A percentile compares a stretch with the other conserved stretches of the same genome.
These are phyloP conservation scores for Patella vulgata DNA, from an alignment of 1,140 invertebrate species.

Conservation along the genomic window DNA sequence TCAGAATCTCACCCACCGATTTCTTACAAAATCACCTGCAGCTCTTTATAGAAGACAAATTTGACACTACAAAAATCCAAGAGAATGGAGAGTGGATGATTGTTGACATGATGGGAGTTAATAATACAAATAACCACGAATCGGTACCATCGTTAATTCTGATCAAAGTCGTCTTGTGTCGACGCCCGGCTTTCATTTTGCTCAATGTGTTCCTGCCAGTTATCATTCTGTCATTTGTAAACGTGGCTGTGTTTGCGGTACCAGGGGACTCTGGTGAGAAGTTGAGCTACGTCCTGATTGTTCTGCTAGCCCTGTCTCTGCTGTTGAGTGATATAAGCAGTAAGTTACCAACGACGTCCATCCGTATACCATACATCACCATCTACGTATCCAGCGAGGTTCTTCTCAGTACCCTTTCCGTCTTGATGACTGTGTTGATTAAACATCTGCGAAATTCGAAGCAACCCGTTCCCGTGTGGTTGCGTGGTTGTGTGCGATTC, in stretches of 20 bases:
- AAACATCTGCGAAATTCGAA: not conserved
- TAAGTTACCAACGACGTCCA: not conserved
- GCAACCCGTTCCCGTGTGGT: no score
- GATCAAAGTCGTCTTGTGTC: not conserved
- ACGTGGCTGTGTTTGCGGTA: slow-evolving; percentile 16
- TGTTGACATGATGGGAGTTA: no score
- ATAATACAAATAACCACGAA: no score
- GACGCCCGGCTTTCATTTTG: slow-evolving; percentile 5
- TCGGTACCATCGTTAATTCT: not conserved
- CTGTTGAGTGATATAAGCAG: not conserved
- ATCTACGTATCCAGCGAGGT: not conserved
- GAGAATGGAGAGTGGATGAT: no score
- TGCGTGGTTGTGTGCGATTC: no score
- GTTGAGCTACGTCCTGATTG: slow-evolving; percentile 11
- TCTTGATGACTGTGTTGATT: not conserved
- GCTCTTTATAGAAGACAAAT: no score
- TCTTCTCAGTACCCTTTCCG: not conserved
- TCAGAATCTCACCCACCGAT: no score
- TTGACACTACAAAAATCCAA: no score
- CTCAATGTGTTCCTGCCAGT: slow-evolving; percentile 18
- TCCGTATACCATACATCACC: not conserved
- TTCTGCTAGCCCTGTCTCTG: slow-evolving; percentile 7
- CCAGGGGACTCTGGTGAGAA: slow-evolving; percentile 21
- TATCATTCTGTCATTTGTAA: slow-evolving; percentile 11
- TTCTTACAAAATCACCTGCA: no score